phyloP scores from a whole-genome alignment of 2,113 vertebrate species.

The Rhadina sibilatrix region DNA sequence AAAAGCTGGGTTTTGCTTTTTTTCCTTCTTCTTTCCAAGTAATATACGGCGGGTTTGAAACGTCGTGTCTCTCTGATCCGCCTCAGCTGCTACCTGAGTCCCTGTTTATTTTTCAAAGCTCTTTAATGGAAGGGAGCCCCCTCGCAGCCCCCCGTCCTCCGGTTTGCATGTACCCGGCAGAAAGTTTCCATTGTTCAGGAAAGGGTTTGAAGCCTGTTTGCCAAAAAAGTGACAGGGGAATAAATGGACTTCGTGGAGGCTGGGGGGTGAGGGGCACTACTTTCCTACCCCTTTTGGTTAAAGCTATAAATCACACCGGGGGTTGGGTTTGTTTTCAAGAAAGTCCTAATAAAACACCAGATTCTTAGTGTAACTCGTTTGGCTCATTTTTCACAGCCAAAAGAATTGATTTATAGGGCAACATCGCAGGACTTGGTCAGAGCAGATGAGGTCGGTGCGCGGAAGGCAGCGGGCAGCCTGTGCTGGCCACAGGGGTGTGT shows the following conservation, averaged over 20 bases:
- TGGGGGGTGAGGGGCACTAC: constrained; percentile 47
- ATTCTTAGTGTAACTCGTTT: constrained; percentile 64
- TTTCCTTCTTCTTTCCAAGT: not conserved
- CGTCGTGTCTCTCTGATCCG: constrained; percentile 1
- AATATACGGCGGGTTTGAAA: not conserved
- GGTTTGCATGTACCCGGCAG: constrained; percentile 43
- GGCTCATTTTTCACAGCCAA: constrained; percentile 64
- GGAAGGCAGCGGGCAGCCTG: not conserved
- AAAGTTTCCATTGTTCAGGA: constrained; percentile 66
- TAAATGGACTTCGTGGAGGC: constrained; percentile 45
- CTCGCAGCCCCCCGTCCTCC: not conserved
- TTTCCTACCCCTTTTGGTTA: constrained; percentile 62
- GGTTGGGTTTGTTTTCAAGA: constrained; percentile 62
- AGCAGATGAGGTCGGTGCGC: not conserved
- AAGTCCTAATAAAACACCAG: constrained; percentile 63
- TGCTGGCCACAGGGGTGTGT: not conserved
- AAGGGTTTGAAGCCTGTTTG: constrained; percentile 42
- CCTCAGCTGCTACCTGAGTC: constrained; percentile 57
- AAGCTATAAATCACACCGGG: constrained; percentile 60
- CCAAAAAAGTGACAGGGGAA: constrained; percentile 66
- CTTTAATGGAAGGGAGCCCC: constrained; percentile 40
- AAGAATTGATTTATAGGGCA: constrained; percentile 60
- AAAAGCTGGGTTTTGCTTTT: not conserved
- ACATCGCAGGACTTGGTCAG: not conserved
- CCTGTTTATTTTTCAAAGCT: constrained; percentile 63